Base-by-base conservation (phyloP, 2,888 invertebrate species). In the Teleogryllus oceanicus region DNA sequence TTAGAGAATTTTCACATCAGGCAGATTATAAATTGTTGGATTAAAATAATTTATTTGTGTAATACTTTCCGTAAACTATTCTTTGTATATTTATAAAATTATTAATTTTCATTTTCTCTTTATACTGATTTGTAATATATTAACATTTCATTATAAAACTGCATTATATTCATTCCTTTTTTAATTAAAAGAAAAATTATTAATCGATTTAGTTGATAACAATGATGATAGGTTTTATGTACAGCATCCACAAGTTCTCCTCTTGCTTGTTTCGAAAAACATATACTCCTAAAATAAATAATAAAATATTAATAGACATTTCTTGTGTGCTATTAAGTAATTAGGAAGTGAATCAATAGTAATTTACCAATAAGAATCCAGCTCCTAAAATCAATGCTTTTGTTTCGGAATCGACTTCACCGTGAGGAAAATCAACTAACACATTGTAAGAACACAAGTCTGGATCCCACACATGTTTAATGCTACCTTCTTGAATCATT, bases 331-430 rank as follows among this genome's bases (percentile, higher is more conserved):
- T 78, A 16, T 21, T 77, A 75, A 78, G 2, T 49, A 76, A 37
- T 74, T 77, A 0, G 13, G 21, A 12, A 12, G 74, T 81, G 20
- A 81, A 24, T 75, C 18, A 50, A 77, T 50, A 49, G 37, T 49
- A 24, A 78, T 74, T 89, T 89, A 96, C 96, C 91, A 97, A 88
- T 81, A 97, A 89, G 88, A 97, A 96, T 0, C 93, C 91, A 77
- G 95, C 92, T 10, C 94, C 96, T 49, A 97, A 86, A 79, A 96
- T 88, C 4, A 95, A 87, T 0, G 95, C 94, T 85, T 96, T 96
- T 80, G 94, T 90, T 84, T 91, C 93, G 2, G 93, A 91, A 84
- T 94, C 92, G 24, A 92, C 89, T 78, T 93, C 92, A 0, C 88
- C 85, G 83, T 91, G 89, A 0, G 96, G 94, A 85, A 95, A 94